A percentile compares a stretch with the other conserved stretches of the same genome.
These are phyloP conservation scores for Pagrus major DNA, from an alignment of 2,113 vertebrate species.

Conservation along the genomic window DNA sequence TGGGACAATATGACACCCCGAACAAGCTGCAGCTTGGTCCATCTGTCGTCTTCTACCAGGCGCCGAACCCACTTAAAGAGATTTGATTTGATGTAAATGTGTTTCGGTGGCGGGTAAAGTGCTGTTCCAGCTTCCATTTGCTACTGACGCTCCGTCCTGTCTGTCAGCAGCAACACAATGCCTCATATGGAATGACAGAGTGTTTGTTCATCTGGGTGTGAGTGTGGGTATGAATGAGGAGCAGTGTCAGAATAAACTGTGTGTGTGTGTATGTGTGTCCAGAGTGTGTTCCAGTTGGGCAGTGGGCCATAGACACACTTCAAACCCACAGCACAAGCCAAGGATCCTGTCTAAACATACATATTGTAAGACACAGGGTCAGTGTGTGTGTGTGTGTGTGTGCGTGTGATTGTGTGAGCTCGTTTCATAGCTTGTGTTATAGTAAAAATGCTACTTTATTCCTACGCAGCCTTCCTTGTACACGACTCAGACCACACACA, in stretches of 20 bases:
- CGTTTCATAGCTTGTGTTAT: not conserved
- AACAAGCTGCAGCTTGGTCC: slow-evolving; percentile 7
- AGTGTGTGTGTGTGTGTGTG: not conserved
- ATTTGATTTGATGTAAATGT: slow-evolving; percentile 53
- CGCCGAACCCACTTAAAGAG: slow-evolving; percentile 3
- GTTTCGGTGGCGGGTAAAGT: slow-evolving; percentile 7
- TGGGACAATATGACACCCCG: not conserved
- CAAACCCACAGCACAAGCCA: slow-evolving; percentile 50
- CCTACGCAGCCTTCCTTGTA: not conserved
- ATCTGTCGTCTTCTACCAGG: slow-evolving; percentile 19
- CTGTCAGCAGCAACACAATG: slow-evolving; percentile 27
- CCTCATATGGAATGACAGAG: slow-evolving; percentile 41
- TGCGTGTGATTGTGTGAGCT: not conserved
- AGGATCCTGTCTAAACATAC: slow-evolving; percentile 49
- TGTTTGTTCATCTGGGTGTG: slow-evolving; percentile 27
- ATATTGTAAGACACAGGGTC: slow-evolving; percentile 34
- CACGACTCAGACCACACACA: not conserved
- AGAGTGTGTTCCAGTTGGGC: slow-evolving; percentile 58
- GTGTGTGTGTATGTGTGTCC: not conserved
- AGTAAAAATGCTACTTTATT: not conserved
- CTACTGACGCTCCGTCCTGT: slow-evolving; percentile 17
- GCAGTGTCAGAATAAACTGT: slow-evolving; percentile 19
- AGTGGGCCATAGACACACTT: slow-evolving; percentile 63
- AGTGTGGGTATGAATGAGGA: slow-evolving; percentile 34
- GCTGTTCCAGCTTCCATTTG: slow-evolving; percentile 33